Evolutionary conservation across 2,888 invertebrate genomes (phyloP).

Genomic region (Yponomeuta malinellus): DNA sequence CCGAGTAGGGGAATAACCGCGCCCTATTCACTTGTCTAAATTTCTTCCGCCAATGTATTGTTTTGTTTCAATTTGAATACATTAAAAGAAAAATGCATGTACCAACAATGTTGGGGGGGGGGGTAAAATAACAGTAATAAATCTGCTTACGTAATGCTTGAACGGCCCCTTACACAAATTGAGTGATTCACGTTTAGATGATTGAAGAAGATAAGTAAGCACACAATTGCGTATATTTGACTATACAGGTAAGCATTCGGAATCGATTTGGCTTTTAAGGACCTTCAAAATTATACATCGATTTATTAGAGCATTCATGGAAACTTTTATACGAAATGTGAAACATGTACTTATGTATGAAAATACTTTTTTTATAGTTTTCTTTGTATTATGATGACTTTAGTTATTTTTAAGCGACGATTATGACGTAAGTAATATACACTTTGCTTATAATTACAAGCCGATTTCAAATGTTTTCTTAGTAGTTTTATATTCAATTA

Average conservation of each 20-base stretch:
- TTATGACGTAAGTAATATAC: constrained; percentile 25
- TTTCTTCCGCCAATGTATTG: no score
- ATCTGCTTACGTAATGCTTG: no score
- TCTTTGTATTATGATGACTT: constrained; percentile 25
- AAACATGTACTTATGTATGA: constrained; percentile 23
- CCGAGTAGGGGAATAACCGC: no score
- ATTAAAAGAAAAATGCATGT: no score
- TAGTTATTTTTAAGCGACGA: constrained; percentile 29
- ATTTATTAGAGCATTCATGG: background rate
- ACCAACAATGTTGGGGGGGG: no score
- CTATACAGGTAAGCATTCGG: background rate
- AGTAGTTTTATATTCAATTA: constrained; percentile 40
- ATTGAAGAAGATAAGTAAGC: no score
- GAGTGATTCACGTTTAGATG: background rate
- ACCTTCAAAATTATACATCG: background rate
- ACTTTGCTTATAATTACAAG: constrained; percentile 28
- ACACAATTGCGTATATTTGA: background rate
- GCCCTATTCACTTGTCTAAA: no score
- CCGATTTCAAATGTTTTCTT: constrained; percentile 26
- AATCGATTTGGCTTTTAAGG: background rate
- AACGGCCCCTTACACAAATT: constrained; percentile 5
- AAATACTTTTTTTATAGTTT: constrained; percentile 27
- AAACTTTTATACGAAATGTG: constrained; percentile 2
- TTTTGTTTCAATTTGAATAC: no score
- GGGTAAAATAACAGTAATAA: no score